A percentile compares a stretch with the other conserved stretches of the same genome.
phyloP scores from a whole-genome alignment of 2,797 vertebrate species.

The Chelonia mydas region DNA sequence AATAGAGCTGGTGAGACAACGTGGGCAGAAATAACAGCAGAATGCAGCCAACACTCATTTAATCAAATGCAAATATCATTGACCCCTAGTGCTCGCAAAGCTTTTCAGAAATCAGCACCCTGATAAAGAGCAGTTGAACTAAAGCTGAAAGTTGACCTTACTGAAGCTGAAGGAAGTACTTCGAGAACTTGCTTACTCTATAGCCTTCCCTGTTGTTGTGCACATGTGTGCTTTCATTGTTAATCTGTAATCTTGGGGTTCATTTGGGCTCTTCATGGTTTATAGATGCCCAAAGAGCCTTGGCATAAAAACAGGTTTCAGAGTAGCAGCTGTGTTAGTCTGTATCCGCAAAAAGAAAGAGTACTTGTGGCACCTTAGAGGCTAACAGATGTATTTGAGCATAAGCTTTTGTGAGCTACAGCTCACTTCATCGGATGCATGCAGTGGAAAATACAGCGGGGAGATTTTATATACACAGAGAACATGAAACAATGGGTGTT shows the following conservation, averaged over 20 bases:
- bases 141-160: neutral
- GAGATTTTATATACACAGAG: no score
- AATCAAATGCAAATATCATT: neutral
- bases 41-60: neutral
- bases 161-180: neutral
- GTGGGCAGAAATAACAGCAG: neutral
- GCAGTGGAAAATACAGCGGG: no score
- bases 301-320: neutral
- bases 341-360: no score
- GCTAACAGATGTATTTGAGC: no score
- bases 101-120: neutral
- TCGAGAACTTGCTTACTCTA: neutral
- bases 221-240: neutral
- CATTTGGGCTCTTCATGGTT: neutral
- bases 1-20: neutral
- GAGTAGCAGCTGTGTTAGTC: no score
- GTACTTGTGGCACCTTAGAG: no score
- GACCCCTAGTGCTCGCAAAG: neutral
- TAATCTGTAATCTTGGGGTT: neutral
- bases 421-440: no score
- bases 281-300: neutral
- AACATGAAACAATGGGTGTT: no score
- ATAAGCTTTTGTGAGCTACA: no score
- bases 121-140: fast-evolving
- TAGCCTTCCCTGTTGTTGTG: neutral